Evolutionary conservation across 2,113 vertebrate species (phyloP), one percentile per base, ranked within the genome.

Genomic region (Athene noctua): DNA sequence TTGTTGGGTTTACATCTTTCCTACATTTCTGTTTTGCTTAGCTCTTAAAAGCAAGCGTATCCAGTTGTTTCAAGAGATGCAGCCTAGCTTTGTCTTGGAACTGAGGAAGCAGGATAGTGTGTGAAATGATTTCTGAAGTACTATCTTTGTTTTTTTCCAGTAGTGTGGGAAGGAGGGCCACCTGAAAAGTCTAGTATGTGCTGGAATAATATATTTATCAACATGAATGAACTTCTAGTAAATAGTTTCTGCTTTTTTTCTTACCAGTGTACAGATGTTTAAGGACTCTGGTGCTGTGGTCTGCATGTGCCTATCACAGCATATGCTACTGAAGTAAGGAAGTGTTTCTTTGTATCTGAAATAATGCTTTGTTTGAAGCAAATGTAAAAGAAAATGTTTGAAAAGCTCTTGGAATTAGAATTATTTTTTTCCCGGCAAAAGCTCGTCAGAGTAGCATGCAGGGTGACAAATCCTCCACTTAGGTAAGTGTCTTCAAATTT

Each of bases 251-350:
- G 1, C 36, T 55, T 62, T 52, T 68, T 49, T 75, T 84, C 42
- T 55, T 59, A n/a, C 5, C 5, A 5, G 0, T 3, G 6, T 51
- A 5, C 5, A 57, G 30, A 10, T 84, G 11, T 8, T 42, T 38
- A 34, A 67, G 26, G 68, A 1, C 26, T 77, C 58, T 46, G 55
- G 34, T 27, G 8, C 32, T 61, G 29, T 70, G 34, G 29, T 36
- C 51, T 86, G 36, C 6, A 0, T 2, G 3, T 58, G 61, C 23
- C 13, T 51, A 1, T 65, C 30, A 36, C 27, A 75, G 42, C 15
- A 29, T 15, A 2, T 20, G n/a, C 36, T 58, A 4, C 2, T 63
- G 29, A 75, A 67, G 46, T 42, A 36, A 58, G 36, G 14, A 62
- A 26, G 22, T 40, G 12, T 38, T 80, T 42, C 13, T 86, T 36